Percentiles rank a stretch among this genome's conserved stretches.
Evolutionary conservation across 2,113 vertebrate genomes (phyloP).

Genomic region (Hoplias malabaricus): DNA sequence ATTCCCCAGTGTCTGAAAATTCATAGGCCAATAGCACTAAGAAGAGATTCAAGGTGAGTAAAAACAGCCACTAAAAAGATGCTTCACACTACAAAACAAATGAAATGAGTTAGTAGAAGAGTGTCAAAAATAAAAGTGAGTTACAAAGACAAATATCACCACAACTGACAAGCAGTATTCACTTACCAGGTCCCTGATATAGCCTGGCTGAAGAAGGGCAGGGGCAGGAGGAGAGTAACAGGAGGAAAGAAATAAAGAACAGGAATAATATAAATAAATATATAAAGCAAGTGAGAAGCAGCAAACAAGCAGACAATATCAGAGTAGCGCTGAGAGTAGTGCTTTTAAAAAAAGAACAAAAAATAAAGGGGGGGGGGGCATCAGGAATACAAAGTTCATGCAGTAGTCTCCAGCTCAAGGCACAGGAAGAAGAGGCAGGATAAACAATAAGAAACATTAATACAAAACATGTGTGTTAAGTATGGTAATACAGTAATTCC

Average conservation of each 20-base stretch:
- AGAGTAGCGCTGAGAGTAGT: neutral
- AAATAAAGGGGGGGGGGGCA: neutral
- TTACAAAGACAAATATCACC: conserved; percentile 3
- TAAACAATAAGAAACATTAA: neutral
- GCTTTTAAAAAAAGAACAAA: neutral
- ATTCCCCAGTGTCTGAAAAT: neutral
- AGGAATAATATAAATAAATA: conserved; percentile 74
- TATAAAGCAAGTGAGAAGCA: conserved; percentile 63
- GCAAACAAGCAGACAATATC: conserved; percentile 56
- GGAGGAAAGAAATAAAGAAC: conserved; percentile 79
- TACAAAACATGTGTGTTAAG: neutral
- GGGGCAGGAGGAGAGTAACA: conserved; percentile 71
- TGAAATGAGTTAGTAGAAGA: conserved; percentile 14
- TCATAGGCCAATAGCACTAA: conserved; percentile 1
- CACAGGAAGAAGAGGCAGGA: conserved; percentile 53
- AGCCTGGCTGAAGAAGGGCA: conserved; percentile 93
- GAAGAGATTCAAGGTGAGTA: neutral
- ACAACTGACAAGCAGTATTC: conserved; percentile 35
- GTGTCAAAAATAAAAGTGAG: conserved; percentile 4
- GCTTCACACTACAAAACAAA: neutral
- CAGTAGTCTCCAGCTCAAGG: conserved; percentile 64
- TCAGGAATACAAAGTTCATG: conserved; percentile 65
- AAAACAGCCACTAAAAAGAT: neutral
- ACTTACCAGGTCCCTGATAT: conserved; percentile 99
- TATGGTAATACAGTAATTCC: neutral